Conservation (phyloP, 2,888 invertebrate genomes). For the Apodemia duryi region DNA sequence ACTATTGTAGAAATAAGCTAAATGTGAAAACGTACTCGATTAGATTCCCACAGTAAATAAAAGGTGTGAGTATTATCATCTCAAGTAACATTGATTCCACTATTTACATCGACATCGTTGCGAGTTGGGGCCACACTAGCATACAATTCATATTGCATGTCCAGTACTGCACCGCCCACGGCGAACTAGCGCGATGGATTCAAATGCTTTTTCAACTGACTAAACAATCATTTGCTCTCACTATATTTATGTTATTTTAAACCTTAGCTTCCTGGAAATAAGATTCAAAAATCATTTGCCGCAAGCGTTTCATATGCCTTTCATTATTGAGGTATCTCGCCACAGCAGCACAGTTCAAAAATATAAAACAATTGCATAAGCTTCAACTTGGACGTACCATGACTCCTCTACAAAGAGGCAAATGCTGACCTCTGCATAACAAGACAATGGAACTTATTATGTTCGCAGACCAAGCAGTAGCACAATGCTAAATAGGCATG, state of each 20-base stretch:
- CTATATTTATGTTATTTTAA: constrained; percentile 22
- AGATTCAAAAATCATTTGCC: background rate
- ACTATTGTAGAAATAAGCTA: constrained; percentile 26
- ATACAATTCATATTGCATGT: constrained; percentile 70
- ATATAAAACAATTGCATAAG: constrained; percentile 72
- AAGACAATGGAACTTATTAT: constrained; percentile 47
- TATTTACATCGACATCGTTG: constrained; percentile 47
- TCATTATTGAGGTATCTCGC: constrained; percentile 4
- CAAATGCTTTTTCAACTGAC: constrained; percentile 37
- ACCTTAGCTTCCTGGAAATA: constrained; percentile 8
- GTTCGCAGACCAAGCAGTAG: constrained; percentile 34
- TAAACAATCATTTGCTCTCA: constrained; percentile 27
- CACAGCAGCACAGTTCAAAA: constrained; percentile 47
- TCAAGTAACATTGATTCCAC: constrained; percentile 42
- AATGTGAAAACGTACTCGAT: constrained; percentile 36
- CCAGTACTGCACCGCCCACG: constrained; percentile 69
- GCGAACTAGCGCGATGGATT: constrained; percentile 50
- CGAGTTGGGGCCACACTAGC: constrained; percentile 42
- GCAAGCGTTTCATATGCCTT: constrained; percentile 15
- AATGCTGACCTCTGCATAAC: constrained; percentile 43
- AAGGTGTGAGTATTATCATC: constrained; percentile 45
- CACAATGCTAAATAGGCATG: constrained; percentile 29
- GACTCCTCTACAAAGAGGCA: constrained; percentile 45
- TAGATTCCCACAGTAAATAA: constrained; percentile 46
- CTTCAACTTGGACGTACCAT: constrained; percentile 53